Evolutionary conservation across 2,797 vertebrate genomes (phyloP).

Genomic region (Apodemus agrarius): DNA sequence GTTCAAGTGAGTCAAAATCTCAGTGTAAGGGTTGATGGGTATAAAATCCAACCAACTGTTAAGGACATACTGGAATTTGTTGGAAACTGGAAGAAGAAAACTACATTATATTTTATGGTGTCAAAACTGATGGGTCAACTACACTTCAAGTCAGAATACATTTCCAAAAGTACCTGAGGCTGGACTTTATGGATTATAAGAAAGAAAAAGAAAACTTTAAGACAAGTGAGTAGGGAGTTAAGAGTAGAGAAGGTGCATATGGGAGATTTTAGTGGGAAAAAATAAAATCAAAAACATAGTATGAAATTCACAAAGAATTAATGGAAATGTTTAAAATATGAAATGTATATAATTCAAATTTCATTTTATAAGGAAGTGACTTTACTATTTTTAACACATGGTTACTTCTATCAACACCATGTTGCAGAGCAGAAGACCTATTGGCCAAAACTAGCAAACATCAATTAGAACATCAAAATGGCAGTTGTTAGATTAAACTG

Average conservation of each 20-base stretch:
- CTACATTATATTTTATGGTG: neutral
- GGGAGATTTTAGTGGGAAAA: neutral
- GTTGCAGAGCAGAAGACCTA: neutral
- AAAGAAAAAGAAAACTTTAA: neutral
- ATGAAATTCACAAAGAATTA: neutral
- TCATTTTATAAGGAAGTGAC: neutral
- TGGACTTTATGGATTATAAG: neutral
- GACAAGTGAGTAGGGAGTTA: neutral
- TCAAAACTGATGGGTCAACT: neutral
- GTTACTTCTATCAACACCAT: constrained; percentile 33
- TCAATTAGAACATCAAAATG: constrained; percentile 63
- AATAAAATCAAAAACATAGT: neutral
- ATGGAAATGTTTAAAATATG: neutral
- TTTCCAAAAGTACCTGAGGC: neutral
- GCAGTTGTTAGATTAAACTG: constrained; percentile 51
- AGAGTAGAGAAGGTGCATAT: neutral
- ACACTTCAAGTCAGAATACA: neutral
- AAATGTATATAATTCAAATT: neutral
- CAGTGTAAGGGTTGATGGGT: neutral
- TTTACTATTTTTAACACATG: neutral
- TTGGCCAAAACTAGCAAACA: constrained; percentile 36
- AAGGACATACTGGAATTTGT: neutral
- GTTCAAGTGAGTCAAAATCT: neutral
- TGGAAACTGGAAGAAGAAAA: neutral
- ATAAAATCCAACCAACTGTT: neutral